Percentiles rank a stretch among this genome's conserved stretches.
phyloP scores from a whole-genome alignment of 2,888 invertebrate species.

The Drosophila acutilabella region DNA sequence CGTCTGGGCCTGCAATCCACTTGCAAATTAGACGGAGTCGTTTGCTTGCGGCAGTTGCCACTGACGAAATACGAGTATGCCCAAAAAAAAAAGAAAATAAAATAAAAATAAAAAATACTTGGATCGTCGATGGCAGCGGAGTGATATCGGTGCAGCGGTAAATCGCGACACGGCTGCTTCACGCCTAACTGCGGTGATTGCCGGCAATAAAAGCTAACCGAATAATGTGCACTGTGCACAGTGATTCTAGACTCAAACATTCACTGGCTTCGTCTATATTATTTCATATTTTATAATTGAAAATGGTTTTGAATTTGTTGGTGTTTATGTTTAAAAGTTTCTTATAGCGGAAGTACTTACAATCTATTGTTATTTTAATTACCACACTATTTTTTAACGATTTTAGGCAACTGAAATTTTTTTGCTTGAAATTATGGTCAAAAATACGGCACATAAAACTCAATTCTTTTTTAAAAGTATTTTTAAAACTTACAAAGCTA shows the following conservation, averaged over 20 bases:
- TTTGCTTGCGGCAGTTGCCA: conserved; percentile 46
- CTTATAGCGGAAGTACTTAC: background rate
- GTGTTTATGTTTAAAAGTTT: background rate
- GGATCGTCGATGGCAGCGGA: conserved; percentile 13
- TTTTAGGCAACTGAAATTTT: background rate
- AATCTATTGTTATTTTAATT: background rate
- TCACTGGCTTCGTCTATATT: background rate
- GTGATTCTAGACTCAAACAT: conserved; percentile 3
- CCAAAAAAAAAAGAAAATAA: background rate
- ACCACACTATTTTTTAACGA: background rate
- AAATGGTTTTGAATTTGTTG: too few species aligned
- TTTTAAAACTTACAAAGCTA: too few species aligned
- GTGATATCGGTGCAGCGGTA: conserved; percentile 14
- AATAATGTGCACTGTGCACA: conserved; percentile 45
- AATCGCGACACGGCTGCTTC: conserved; percentile 61
- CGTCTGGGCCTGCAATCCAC: conserved; percentile 65
- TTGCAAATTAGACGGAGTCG: conserved; percentile 70
- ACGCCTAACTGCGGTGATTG: conserved; percentile 70
- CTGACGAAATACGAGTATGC: conserved; percentile 47
- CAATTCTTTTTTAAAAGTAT: too few species aligned
- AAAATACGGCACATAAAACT: too few species aligned
- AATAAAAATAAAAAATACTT: conserved; percentile 21
- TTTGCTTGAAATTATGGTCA: too few species aligned
- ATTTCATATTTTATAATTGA: too few species aligned
- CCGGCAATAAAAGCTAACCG: conserved; percentile 36